phyloP scores from a whole-genome alignment of 2,113 vertebrate genomes.

The Corythaeola cristata region DNA sequence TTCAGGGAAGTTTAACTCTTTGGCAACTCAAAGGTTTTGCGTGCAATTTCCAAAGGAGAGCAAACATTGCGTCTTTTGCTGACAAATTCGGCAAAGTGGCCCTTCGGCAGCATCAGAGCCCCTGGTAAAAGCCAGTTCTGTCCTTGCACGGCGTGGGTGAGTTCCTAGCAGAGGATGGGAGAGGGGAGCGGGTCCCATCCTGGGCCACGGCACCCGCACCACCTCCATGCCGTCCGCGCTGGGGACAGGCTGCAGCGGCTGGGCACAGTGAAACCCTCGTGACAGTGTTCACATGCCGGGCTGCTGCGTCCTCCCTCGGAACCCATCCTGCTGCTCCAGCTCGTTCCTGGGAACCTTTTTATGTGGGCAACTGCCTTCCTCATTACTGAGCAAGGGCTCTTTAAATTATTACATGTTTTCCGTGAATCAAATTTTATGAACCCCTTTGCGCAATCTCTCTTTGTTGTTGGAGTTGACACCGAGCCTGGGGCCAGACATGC shows the following conservation, averaged over 20 bases:
- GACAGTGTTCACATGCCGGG: accelerated
- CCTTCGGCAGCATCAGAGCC: neutral
- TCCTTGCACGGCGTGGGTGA: accelerated
- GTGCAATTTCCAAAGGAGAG: neutral
- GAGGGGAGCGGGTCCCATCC: neutral
- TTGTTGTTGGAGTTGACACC: neutral
- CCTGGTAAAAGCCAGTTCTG: neutral
- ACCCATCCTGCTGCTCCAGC: neutral
- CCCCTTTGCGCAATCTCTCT: neutral
- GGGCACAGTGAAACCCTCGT: accelerated
- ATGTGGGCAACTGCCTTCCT: neutral
- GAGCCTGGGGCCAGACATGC: accelerated
- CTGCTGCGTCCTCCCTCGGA: accelerated
- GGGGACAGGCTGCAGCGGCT: neutral
- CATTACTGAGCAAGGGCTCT: neutral
- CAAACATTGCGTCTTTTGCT: neutral
- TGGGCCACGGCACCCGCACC: neutral
- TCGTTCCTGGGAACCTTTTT: neutral
- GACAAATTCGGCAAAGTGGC: neutral
- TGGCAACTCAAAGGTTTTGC: neutral
- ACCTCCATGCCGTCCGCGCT: accelerated
- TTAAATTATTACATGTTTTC: neutral
- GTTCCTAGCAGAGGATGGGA: neutral
- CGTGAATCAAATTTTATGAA: neutral
- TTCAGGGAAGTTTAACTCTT: conserved; percentile 43